Conservation (phyloP, 2,113 vertebrate species). For the Clarias macrocephalus region DNA sequence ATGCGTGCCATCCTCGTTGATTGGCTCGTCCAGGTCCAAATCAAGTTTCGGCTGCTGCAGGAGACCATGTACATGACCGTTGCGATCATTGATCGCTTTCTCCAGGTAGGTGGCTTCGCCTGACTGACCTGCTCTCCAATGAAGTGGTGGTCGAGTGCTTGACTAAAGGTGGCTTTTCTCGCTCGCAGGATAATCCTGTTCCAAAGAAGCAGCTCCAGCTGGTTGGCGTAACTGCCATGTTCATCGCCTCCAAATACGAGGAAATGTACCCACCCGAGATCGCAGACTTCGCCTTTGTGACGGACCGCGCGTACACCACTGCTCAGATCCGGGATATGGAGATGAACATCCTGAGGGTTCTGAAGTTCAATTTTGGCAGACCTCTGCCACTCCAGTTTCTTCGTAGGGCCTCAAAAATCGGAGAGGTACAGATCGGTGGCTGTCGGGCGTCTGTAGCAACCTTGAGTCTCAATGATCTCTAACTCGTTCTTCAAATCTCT, state of each 20-base stretch:
- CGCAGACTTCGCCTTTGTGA: slow-evolving; percentile 77
- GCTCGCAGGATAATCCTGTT: slow-evolving; percentile 73
- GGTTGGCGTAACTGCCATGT: slow-evolving; percentile 83
- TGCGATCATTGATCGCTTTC: slow-evolving; percentile 80
- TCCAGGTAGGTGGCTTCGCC: slow-evolving; percentile 75
- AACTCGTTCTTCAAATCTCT: not conserved
- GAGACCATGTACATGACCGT: slow-evolving; percentile 89
- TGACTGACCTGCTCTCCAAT: too few relatives aligned
- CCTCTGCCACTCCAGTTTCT: slow-evolving; percentile 82
- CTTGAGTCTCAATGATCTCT: too few relatives aligned
- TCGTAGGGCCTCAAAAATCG: slow-evolving; percentile 77
- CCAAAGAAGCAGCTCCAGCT: slow-evolving; percentile 80
- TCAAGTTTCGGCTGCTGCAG: slow-evolving; percentile 79
- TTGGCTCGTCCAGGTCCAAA: slow-evolving; percentile 85
- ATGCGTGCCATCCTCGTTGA: slow-evolving; percentile 85
- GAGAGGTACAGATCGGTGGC: slow-evolving; percentile 66
- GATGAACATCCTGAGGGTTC: slow-evolving; percentile 73
- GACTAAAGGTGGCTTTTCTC: not conserved
- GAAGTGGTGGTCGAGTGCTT: not conserved
- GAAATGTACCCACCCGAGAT: slow-evolving; percentile 78
- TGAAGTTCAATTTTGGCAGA: slow-evolving; percentile 76
- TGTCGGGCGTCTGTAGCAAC: too few relatives aligned
- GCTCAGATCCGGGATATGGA: slow-evolving; percentile 83
- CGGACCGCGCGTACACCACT: slow-evolving; percentile 74
- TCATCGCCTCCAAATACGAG: slow-evolving; percentile 87